Evolutionary conservation across 2,797 vertebrate species (phyloP), one percentile per base, ranked within the genome.

Genomic region (Gymnoscopelus braueri): DNA sequence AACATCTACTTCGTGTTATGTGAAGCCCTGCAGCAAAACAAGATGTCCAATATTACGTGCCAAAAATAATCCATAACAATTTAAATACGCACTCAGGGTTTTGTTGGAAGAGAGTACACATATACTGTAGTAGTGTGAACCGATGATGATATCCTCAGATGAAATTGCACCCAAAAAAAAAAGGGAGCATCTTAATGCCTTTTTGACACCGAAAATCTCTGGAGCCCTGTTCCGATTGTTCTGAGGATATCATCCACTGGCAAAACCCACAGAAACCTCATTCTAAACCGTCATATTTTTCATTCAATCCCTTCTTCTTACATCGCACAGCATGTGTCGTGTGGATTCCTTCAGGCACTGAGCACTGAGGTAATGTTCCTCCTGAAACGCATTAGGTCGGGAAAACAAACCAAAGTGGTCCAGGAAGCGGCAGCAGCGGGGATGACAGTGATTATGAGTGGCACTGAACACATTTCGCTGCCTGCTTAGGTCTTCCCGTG

Each of bases 391-490:
- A 72, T 90, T 84, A 63, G 85, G 72, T 59, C 60, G 23, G 65
- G 74, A 83, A 84, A 88, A 84, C 75, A 79, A 76, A 78, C 48
- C 10, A 13, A 79, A 78, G 79, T 60, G 73, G 67, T 75, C 68
- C 72, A 84, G 83, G 82, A 88, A 88, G 85, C 60, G 14, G 80
- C 64, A 69, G 76, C 26, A 2, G 55, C 4, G 68, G 63, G 71
- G 81, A n/a, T 65, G 75, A 87, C 67, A 6, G 65, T 90, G 84
- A 93, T 88, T 73, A 80, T 77, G 87, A 91, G 85, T 83, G 88
- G 78, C 91, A 91, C 67, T n/a, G 23, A 84, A 88, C 81, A 90
- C 82, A 77, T 86, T 88, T 74, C n/a, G 74, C 80, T 60, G 71
- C 74, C 75, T 70, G 69, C 68, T 74, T 29, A 59, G 64, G 69